A percentile compares a stretch with the other conserved stretches of the same genome.
Conservation (phyloP, 2,797 vertebrate genomes). For the Hafferia zeledoni region DNA sequence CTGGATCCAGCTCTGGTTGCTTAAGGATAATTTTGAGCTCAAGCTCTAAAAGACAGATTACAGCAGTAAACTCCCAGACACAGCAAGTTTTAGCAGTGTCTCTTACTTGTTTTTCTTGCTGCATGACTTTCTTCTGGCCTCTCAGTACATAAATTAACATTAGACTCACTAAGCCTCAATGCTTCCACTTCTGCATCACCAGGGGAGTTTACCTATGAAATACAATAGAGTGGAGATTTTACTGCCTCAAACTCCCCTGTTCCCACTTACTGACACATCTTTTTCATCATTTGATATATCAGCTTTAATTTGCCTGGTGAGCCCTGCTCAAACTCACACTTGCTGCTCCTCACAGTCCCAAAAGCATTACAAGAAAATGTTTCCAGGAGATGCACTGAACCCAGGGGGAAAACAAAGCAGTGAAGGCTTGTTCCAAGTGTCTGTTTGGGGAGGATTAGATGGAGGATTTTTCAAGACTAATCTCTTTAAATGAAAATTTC, state of each 20-base stretch:
- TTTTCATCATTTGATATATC: constrained; percentile 48
- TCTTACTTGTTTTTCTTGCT: constrained; percentile 45
- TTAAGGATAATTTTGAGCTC: background rate
- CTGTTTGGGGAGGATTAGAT: constrained; percentile 62
- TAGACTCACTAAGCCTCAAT: background rate
- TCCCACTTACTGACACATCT: constrained; percentile 46
- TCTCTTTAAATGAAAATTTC: constrained; percentile 70
- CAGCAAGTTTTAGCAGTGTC: constrained; percentile 28
- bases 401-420: constrained; percentile 44
- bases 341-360: constrained; percentile 28
- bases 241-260: constrained; percentile 26
- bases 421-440: constrained; percentile 47
- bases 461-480: constrained; percentile 59
- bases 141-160: constrained; percentile 1
- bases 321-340: constrained; percentile 25
- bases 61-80: constrained; percentile 15
- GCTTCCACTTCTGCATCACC: constrained; percentile 2
- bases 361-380: constrained; percentile 32
- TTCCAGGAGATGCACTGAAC: constrained; percentile 49
- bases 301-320: constrained; percentile 26
- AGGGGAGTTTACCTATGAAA: constrained; percentile 40
- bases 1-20: background rate
- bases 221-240: constrained; percentile 14
- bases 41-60: background rate
- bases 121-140: constrained; percentile 17